Percentiles rank a stretch among this genome's conserved stretches.
Conservation (phyloP, 2,888 invertebrate species). For the Polydesmus complanatus region DNA sequence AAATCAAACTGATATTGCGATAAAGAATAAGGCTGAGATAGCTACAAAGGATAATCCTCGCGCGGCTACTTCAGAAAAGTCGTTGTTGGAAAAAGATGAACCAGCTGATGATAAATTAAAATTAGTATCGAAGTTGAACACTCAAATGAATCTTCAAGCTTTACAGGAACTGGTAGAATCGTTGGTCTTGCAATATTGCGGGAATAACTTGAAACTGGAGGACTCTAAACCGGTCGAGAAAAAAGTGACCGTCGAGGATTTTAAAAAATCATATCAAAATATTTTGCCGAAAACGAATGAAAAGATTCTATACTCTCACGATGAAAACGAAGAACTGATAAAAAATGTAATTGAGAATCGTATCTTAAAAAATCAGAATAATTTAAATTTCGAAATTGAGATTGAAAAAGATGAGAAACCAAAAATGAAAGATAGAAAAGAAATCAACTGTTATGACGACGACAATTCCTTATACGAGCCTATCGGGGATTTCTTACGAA, state of each 20-base stretch:
- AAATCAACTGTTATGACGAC: not conserved
- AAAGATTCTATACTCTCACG: not conserved
- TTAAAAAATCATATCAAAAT: no score
- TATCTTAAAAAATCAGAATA: no score
- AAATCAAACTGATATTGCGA: no score
- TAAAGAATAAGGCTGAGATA: not conserved
- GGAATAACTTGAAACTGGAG: not conserved
- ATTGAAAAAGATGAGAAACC: not conserved
- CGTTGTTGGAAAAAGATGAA: no score
- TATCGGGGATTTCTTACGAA: conserved; percentile 5
- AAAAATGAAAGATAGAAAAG: not conserved
- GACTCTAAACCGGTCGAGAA: not conserved
- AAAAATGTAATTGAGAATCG: no score
- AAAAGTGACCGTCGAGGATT: no score
- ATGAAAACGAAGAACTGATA: conserved; percentile 1
- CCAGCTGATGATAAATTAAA: no score
- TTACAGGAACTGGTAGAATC: conserved; percentile 13
- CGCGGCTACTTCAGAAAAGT: no score
- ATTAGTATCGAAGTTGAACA: not conserved
- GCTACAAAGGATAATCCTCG: not conserved
- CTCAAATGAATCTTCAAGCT: conserved; percentile 9
- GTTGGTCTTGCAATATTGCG: conserved; percentile 10
- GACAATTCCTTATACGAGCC: conserved; percentile 10
- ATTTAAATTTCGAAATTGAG: conserved; percentile 5
- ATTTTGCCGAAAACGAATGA: not conserved